A percentile compares a stretch with the other conserved stretches of the same genome.
Evolutionary conservation across 2,888 invertebrate species (phyloP).

Genomic region (Antheraea yamamai): DNA sequence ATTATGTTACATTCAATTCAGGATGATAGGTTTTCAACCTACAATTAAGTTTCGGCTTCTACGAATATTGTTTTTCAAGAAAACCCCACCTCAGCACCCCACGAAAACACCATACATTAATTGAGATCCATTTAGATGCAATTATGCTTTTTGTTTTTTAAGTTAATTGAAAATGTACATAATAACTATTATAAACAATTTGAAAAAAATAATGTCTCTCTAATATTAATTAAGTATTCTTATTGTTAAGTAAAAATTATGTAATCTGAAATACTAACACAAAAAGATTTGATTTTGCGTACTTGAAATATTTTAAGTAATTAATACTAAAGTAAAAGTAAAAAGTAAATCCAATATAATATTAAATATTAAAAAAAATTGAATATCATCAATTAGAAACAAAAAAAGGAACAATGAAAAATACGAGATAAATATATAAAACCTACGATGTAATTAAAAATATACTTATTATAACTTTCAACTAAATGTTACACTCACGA

Average conservation of each 20-base stretch:
- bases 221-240: background rate
- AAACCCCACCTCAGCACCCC: too few relatives aligned
- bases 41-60: background rate
- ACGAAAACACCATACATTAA: background rate
- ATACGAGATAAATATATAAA: background rate
- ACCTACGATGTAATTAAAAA: background rate
- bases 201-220: background rate
- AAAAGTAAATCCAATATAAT: background rate
- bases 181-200: background rate
- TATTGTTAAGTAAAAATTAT: background rate
- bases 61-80: background rate
- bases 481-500: background rate
- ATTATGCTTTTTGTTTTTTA: constrained; percentile 1
- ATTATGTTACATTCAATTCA: background rate
- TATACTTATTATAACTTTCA: background rate
- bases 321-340: background rate
- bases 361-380: background rate
- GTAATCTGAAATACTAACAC: background rate
- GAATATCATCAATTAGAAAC: background rate
- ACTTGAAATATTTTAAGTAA: background rate
- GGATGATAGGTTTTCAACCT: background rate
- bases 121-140: constrained; percentile 17
- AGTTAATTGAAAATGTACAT: constrained; percentile 2
- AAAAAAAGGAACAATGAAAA: background rate
- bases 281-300: background rate